Conservation (phyloP, 2,113 vertebrate species). For the Rissa tridactyla region DNA sequence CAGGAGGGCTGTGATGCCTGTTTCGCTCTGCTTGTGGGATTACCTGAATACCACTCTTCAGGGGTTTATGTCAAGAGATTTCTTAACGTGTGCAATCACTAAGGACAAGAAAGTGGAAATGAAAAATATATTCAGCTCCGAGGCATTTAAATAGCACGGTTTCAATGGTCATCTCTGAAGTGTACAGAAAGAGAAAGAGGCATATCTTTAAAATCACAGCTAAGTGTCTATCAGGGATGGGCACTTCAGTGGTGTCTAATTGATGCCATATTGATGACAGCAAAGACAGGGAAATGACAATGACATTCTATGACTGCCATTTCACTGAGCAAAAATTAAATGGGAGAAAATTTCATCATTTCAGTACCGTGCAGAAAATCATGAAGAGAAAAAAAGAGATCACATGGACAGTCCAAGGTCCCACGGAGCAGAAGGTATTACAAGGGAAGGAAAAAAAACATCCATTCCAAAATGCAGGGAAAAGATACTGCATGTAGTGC, state of each 20-base stretch:
- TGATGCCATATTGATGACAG: neutral
- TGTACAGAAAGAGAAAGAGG: neutral
- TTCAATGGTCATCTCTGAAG: slow-evolving; percentile 21
- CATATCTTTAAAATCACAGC: neutral
- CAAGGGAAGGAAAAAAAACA: neutral
- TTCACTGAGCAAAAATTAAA: neutral
- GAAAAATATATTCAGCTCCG: neutral
- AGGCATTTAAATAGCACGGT: slow-evolving; percentile 9
- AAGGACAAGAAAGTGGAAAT: slow-evolving; percentile 7
- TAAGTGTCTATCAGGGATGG: neutral
- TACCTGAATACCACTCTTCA: neutral
- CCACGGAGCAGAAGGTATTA: neutral
- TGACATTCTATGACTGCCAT: neutral
- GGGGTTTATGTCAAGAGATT: neutral
- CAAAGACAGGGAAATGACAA: slow-evolving; percentile 6
- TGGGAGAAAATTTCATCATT: neutral
- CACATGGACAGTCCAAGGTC: neutral
- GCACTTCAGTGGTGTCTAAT: neutral
- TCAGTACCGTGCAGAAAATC: neutral
- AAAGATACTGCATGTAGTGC: neutral
- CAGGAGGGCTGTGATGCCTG: neutral
- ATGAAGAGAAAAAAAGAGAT: neutral
- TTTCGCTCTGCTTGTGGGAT: neutral
- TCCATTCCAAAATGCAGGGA: rapidly evolving
- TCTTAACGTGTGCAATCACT: neutral